Conservation (phyloP, 1,140 invertebrate species). For the Drosophila insularis region DNA sequence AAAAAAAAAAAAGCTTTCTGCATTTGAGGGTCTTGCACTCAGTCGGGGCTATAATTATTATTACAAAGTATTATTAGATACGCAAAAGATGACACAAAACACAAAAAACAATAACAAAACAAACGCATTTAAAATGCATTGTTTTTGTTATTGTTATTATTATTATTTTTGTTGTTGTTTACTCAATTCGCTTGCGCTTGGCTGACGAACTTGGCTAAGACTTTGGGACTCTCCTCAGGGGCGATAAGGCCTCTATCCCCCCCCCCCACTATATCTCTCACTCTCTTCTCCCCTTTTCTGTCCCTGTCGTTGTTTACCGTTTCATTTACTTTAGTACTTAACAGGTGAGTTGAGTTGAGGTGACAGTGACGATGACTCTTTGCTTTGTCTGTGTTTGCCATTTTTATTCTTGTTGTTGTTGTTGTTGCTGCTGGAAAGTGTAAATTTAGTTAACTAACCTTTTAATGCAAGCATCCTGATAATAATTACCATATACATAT, state of each 20-base stretch:
- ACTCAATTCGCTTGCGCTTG: neutral
- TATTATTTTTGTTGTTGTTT: conserved; percentile 1
- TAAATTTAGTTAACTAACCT: conserved; percentile 16
- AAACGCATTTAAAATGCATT: conserved; percentile 15
- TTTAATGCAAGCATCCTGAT: neutral
- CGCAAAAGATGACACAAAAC: neutral
- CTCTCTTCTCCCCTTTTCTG: neutral
- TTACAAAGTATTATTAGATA: conserved; percentile 12
- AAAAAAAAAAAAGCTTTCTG: neutral
- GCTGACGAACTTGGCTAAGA: conserved; percentile 4
- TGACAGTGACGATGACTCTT: conserved; percentile 12
- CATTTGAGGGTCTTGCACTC: conserved; percentile 11
- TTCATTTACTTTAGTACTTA: conserved; percentile 4
- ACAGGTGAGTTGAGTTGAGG: conserved; percentile 4
- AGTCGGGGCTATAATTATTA: conserved; percentile 10
- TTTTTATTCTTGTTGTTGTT: neutral
- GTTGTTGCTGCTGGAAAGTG: neutral
- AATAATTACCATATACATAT: neutral
- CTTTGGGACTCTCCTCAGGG: conserved; percentile 3
- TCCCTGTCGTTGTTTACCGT: conserved; percentile 1
- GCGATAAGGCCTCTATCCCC: neutral
- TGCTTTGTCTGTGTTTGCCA: conserved; percentile 17
- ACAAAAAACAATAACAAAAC: conserved; percentile 2
- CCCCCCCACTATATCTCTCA: too few species aligned
- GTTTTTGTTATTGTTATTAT: neutral